phyloP scores from a whole-genome alignment of 1,140 invertebrate genomes.

The Hyles vespertilio region DNA sequence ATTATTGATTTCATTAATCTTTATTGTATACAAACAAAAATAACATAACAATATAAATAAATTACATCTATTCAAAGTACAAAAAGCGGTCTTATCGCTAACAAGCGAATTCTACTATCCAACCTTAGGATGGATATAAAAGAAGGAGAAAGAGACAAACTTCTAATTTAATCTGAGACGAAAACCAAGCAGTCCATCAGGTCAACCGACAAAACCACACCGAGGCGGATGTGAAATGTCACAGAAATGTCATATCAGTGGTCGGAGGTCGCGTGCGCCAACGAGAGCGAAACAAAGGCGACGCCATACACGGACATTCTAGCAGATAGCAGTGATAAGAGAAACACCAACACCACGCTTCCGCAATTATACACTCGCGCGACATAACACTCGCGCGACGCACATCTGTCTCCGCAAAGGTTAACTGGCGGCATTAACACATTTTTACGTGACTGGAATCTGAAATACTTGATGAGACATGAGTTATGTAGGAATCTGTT shows the following conservation, averaged over 20 bases:
- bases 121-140: too few relatives aligned
- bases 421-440: slow-evolving; percentile 55
- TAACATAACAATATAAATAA: too few relatives aligned
- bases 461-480: too few relatives aligned
- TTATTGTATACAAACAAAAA: too few relatives aligned
- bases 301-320: slow-evolving; percentile 26
- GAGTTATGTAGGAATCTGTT: too few relatives aligned
- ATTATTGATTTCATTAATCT: too few relatives aligned
- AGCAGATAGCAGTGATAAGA: slow-evolving; percentile 47
- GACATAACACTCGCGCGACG: slow-evolving; percentile 33
- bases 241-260: slow-evolving; percentile 11
- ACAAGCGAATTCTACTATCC: too few relatives aligned
- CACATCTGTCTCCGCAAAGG: slow-evolving; percentile 50
- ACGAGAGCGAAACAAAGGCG: slow-evolving; percentile 21
- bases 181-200: slow-evolving; percentile 13
- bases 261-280: slow-evolving; percentile 13
- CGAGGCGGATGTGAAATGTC: slow-evolving; percentile 11
- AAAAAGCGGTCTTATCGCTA: too few relatives aligned
- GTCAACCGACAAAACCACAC: slow-evolving; percentile 8
- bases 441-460: slow-evolving; percentile 37
- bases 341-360: slow-evolving; percentile 33
- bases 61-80: too few relatives aligned
- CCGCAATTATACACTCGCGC: slow-evolving; percentile 53
- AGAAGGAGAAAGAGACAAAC: too few relatives aligned
- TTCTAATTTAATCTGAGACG: too few relatives aligned